Conservation (phyloP, 2,797 vertebrate species). For the Loris lydekkerianus region DNA sequence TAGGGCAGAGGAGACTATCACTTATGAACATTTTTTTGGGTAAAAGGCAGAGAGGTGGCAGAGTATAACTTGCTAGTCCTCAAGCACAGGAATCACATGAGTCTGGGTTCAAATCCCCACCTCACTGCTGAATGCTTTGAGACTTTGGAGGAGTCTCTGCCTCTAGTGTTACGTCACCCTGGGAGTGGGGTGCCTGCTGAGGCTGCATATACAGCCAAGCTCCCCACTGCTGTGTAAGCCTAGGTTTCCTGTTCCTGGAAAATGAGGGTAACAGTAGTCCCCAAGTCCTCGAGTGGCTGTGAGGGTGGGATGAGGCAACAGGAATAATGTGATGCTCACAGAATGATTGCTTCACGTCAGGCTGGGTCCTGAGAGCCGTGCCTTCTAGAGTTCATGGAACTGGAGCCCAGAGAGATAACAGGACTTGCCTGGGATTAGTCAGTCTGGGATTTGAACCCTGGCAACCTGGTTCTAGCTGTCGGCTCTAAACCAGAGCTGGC, state of each 20-base stretch:
- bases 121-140: background rate
- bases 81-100: background rate
- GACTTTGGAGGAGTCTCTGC: background rate
- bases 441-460: background rate
- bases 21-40: background rate
- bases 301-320: background rate
- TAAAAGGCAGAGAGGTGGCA: background rate
- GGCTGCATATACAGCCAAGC: fast-evolving
- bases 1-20: background rate
- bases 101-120: background rate
- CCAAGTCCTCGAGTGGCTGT: background rate
- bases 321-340: background rate
- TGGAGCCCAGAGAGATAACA: background rate
- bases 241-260: background rate
- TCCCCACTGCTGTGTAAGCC: fast-evolving
- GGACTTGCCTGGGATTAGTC: background rate
- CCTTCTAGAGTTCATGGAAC: background rate
- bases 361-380: background rate
- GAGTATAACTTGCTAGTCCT: background rate
- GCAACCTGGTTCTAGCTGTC: background rate
- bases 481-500: background rate
- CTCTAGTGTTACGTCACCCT: fast-evolving
- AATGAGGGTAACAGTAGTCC: background rate
- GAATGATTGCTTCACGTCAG: fast-evolving
- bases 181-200: background rate